A percentile compares a stretch with the other conserved stretches of the same genome.
These are phyloP conservation scores for Cyclophora punctaria DNA, from an alignment of 2,888 invertebrate species.

Conservation along the genomic window DNA sequence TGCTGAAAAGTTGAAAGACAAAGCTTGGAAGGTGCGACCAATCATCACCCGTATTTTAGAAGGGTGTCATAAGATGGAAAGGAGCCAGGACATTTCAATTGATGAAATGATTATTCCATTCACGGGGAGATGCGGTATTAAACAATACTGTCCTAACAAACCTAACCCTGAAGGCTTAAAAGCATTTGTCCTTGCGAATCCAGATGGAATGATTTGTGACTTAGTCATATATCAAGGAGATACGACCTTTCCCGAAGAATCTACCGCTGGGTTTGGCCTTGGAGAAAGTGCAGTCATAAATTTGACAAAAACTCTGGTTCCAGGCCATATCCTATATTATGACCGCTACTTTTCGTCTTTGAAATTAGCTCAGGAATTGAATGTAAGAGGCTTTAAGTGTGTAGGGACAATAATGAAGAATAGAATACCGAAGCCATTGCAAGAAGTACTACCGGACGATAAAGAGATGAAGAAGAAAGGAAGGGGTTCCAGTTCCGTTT, in stretches of 20 bases:
- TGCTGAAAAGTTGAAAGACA: not conserved
- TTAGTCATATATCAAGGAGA: slow-evolving; percentile 11
- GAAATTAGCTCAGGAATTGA: not conserved
- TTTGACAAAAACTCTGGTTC: not conserved
- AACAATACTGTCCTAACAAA: slow-evolving; percentile 8
- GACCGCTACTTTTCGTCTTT: slow-evolving; percentile 1
- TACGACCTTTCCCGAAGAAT: slow-evolving; percentile 3
- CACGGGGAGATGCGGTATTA: slow-evolving; percentile 6
- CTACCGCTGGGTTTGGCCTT: not conserved
- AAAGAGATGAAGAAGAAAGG: not conserved
- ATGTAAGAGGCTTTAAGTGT: not conserved
- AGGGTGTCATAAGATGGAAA: not conserved
- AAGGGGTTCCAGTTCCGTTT: not conserved
- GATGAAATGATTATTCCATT: slow-evolving; percentile 12
- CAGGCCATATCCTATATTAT: not conserved
- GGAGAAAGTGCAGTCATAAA: slow-evolving; percentile 1
- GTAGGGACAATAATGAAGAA: slow-evolving; percentile 1
- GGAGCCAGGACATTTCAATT: not conserved
- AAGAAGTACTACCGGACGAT: not conserved
- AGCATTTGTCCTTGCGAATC: slow-evolving; percentile 12
- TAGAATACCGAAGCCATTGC: not conserved
- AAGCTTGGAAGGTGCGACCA: not conserved
- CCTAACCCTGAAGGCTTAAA: slow-evolving; percentile 13
- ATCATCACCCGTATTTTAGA: not conserved
- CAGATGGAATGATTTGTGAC: slow-evolving; percentile 8